Base-by-base conservation (phyloP, 2,113 vertebrate species). In the Sula dactylatra region DNA sequence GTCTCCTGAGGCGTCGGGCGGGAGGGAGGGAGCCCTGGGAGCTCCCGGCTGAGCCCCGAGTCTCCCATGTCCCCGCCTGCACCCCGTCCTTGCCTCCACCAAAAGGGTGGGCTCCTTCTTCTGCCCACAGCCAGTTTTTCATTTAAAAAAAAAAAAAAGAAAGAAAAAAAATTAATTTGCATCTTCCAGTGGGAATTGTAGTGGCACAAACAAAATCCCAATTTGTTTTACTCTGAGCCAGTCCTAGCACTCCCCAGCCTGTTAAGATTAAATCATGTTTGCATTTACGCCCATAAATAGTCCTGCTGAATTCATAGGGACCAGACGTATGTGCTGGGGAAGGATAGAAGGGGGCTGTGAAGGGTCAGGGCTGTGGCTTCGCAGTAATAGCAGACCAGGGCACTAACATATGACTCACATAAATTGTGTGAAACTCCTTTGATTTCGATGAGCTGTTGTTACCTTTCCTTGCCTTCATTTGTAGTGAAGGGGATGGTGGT, bases 1-100 rank as follows among this genome's bases (percentile, higher is more conserved):
- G 2, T 76, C 62, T 88, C 78, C 67, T 0, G 2, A 44, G 62
- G 56, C 5, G 0, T 32, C 3, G 1, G 21, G 26, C 0, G 22
- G 42, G 32, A 61, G 49, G 47, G 71, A 50, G 17, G 34, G 66
- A 79, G 42, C 54, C n/a, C 17, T 62, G 29, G 36, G 44, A 73
- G 49, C 73, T 70, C 49, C 79, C 8, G 1, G 62, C 61, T 0
- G 5, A 85, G 61, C 61, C 54, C 54, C 1, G 2, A 38, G 32
- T 62, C 54, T 93, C 54, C 36, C 1, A 0, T 54, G 64, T 42
- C 44, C 77, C 42, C 0, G 2, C 73, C 58, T 61, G n/a, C 31
- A 66, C 78, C 66, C 65, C 8, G 0, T 32, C 66, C 72, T 79
- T 2, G 0, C 36, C 73, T 36, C 61, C 32, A 20, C 45, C 45